phyloP scores from a whole-genome alignment of 2,113 vertebrate species.

The Tetraodon nigroviridis region DNA sequence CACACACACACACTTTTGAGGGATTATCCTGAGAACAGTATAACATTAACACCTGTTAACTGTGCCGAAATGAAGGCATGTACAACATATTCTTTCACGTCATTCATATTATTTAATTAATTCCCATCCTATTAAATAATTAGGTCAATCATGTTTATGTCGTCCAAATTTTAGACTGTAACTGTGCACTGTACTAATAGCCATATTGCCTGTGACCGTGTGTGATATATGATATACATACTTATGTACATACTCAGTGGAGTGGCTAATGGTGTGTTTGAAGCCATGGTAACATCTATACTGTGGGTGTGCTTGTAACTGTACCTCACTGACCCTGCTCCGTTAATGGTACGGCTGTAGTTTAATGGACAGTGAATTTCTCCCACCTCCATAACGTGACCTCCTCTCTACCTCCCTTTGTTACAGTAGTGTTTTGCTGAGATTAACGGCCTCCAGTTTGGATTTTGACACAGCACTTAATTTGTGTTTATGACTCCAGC shows the following conservation, averaged over 20 bases:
- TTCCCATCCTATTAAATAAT: too few species aligned
- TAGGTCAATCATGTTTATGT: neutral
- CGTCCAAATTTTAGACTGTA: constrained; percentile 3
- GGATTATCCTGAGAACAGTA: too few species aligned
- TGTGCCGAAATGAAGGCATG: too few species aligned
- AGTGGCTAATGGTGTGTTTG: constrained; percentile 14
- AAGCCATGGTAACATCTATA: constrained; percentile 10
- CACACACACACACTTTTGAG: neutral
- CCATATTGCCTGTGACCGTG: neutral
- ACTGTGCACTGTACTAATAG: constrained; percentile 5
- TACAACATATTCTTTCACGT: too few species aligned
- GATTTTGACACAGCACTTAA: constrained; percentile 75
- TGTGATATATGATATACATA: neutral
- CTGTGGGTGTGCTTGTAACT: constrained; percentile 4
- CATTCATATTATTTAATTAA: too few species aligned
- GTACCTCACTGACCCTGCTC: constrained; percentile 26
- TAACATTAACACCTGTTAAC: too few species aligned
- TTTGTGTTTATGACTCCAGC: constrained; percentile 66
- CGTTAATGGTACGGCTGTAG: constrained; percentile 30
- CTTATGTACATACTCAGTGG: neutral
- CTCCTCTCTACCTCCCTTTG: constrained; percentile 6
- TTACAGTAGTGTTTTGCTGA: constrained; percentile 37
- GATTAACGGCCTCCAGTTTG: constrained; percentile 65
- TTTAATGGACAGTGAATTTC: constrained; percentile 54
- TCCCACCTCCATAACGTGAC: constrained; percentile 19